Evolutionary conservation across 2,888 invertebrate species (phyloP), one percentile per base, ranked within the genome.

Genomic region (Tenodera sinensis): DNA sequence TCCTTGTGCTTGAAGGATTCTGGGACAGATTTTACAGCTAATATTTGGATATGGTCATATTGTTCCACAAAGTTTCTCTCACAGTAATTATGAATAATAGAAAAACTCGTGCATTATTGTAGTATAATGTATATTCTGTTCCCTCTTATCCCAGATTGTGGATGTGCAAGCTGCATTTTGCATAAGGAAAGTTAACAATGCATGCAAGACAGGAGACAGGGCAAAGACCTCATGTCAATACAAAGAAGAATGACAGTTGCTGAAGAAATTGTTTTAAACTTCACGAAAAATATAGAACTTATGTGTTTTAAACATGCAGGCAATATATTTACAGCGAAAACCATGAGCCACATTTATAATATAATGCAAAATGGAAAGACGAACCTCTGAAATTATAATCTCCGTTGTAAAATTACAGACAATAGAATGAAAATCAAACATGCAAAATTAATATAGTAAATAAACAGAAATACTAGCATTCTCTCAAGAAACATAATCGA

Each of bases 281-380:
- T 71, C 54, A 27, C n/a, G 83, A 84, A 84, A 25, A 54, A 12
- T n/a, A 85, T 27, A 85, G 27, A 20, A 28, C 8, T 54, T 85
- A 54, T 42, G 54, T 15, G 25, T 42, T 85, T 85, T 54, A 42
- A 85, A 28, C 81, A 83, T 82, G 87, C 87, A 87, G 34, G 87
- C 87, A 87, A 27, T 82, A 87, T 83, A 87, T 87, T 47, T 87
- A 87, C 87, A 87, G 42, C n/a, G n/a, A 12, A 25, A 71, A 71
- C 54, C 54, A 71, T 20, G 15, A 71, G 25, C 20, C 54, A 71
- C 54, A 71, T 71, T 71, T 71, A 71, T 54, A 3, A 71, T 71
- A 71, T 15, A 71, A 20, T 71, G 54, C 54, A 71, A 71, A 20
- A 71, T 71, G 8, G 20, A 71, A 71, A 42, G 9, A 71, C 25